Percentiles rank a stretch among this genome's conserved stretches.
Evolutionary conservation across 2,113 vertebrate genomes (phyloP).

Genomic region (Suricata suricatta): DNA sequence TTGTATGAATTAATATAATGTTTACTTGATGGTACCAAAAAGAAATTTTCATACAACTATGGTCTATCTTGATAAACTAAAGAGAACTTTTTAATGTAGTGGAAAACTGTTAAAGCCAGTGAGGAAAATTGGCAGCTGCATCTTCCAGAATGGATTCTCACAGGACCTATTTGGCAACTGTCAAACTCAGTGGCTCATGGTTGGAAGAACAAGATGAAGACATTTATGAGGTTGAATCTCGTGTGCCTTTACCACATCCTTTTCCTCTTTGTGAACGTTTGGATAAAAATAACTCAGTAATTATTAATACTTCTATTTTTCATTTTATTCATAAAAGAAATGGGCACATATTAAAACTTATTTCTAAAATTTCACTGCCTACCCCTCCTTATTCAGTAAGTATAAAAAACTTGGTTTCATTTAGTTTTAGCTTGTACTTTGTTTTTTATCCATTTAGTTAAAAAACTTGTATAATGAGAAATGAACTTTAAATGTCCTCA

Average conservation of each 20-base stretch:
- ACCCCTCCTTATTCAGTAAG: slow-evolving; percentile 98
- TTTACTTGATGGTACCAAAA: slow-evolving; percentile 9
- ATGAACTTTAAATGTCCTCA: background rate
- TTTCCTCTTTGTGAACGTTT: slow-evolving; percentile 89
- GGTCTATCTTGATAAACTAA: background rate
- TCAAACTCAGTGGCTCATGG: slow-evolving; percentile 84
- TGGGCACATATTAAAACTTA: slow-evolving; percentile 93
- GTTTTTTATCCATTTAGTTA: slow-evolving; percentile 20
- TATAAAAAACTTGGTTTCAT: slow-evolving; percentile 74
- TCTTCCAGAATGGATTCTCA: slow-evolving; percentile 92
- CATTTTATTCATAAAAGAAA: slow-evolving; percentile 90
- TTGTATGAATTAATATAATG: slow-evolving; percentile 78
- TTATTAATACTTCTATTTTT: slow-evolving; percentile 94
- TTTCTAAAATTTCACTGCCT: slow-evolving; percentile 97
- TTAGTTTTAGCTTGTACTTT: background rate
- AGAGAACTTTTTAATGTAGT: slow-evolving; percentile 41
- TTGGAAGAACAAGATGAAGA: slow-evolving; percentile 91
- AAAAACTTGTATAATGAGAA: background rate
- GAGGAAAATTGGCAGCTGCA: slow-evolving; percentile 26
- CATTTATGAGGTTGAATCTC: slow-evolving; percentile 95
- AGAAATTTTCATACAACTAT: slow-evolving; percentile 60
- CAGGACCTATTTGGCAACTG: slow-evolving; percentile 88
- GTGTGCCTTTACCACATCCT: slow-evolving; percentile 93
- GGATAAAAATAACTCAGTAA: slow-evolving; percentile 93
- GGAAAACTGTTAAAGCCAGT: background rate